Base-by-base conservation (phyloP, 2,888 invertebrate genomes). In the Habrosyne pyritoides region DNA sequence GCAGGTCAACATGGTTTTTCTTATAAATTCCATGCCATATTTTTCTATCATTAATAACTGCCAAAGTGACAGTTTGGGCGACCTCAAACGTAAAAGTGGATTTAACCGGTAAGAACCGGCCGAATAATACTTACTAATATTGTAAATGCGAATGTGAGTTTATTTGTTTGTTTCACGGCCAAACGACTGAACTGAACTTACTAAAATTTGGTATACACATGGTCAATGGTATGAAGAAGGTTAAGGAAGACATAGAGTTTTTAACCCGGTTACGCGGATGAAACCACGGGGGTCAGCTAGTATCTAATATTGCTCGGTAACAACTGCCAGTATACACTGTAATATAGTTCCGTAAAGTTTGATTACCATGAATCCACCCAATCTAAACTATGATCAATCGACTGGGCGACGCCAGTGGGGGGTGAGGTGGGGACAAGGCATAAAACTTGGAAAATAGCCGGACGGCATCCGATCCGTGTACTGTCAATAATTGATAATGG, bases 401-500 rank as follows among this genome's bases (percentile, higher is more conserved):
- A 51, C 57, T 54, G 52, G 46, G 46, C 42, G 52, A 6, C 52
- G 42, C 22, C 14, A 5, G 18, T 21, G 42, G 50, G 54, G 51
- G 49, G 21, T 12, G 58, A 46, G 36, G 60, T 63, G 53, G 62
- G 64, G 70, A 67, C 73, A 79, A 80, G 80, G 81, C 78, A 85
- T 83, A 84, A 84, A 86, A 86, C 85, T 86, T 86, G 84, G 84
- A 84, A 86, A 88, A 87, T 85, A 79, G 81, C 73, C 77, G 81
- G 82, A 77, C 81, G 83, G 78, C 81, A 81, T 82, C 82, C 83
- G 83, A 83, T 82, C 84, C 83, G 75, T 84, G 83, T 83, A 80
- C 86, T 86, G 90, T 89, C 90, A 89, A 89, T 91, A 90, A 91
- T 91, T 91, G 91, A 89, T 91, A 91, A 91, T 90, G 89, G 91